Conservation (phyloP, 2,888 invertebrate genomes). For the Magallana nippona region DNA sequence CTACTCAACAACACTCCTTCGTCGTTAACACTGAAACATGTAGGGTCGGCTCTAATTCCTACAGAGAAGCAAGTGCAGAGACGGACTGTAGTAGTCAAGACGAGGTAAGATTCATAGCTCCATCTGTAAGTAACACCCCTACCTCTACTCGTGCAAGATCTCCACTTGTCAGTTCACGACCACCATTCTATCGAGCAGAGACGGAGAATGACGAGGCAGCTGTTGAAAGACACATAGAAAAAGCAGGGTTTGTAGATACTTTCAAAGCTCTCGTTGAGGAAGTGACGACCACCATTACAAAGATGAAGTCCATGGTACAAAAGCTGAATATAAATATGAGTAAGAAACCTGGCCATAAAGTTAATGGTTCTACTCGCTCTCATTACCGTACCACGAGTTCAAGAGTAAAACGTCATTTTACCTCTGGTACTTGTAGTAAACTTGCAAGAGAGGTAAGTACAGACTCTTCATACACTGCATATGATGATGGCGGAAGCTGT, state of each 20-base stretch:
- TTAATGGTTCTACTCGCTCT: not conserved
- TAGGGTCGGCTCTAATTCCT: not conserved
- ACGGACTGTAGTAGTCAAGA: not conserved
- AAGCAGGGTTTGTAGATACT: not conserved
- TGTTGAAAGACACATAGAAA: not conserved
- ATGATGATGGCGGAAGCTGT: conserved; percentile 17
- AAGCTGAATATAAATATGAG: not conserved
- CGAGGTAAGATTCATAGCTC: conserved; percentile 4
- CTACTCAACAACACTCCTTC: too few relatives aligned
- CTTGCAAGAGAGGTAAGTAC: conserved; percentile 7
- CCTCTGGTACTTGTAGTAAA: not conserved
- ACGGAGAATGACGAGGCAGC: not conserved
- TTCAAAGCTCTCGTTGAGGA: conserved; percentile 7
- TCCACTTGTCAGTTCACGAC: not conserved
- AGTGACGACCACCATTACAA: conserved; percentile 18
- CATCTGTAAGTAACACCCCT: not conserved
- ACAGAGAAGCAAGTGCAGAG: not conserved
- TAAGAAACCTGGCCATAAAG: not conserved
- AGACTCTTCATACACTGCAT: not conserved
- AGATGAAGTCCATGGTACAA: conserved; percentile 15
- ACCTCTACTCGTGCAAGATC: not conserved
- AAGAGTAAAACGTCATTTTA: too few relatives aligned
- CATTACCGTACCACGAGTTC: too few relatives aligned
- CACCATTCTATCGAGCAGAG: conserved; percentile 2
- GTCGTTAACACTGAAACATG: too few relatives aligned